Evolutionary conservation across 1,140 invertebrate species (phyloP).

Genomic region (Ostrea edulis): DNA sequence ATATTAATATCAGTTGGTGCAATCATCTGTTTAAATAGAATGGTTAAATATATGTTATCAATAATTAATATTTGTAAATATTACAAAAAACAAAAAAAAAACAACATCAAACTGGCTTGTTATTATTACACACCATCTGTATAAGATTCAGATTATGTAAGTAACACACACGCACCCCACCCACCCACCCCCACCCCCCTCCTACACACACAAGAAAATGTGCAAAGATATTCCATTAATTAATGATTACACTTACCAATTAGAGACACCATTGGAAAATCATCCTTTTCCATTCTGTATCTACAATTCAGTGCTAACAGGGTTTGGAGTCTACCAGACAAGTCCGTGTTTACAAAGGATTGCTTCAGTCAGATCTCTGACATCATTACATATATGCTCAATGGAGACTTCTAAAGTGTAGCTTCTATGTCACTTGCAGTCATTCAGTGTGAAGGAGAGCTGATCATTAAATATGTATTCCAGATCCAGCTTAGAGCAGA

Average conservation of each 20-base stretch:
- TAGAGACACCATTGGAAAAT: slow-evolving; percentile 19
- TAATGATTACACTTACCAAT: slow-evolving; percentile 6
- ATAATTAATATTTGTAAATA: too few species aligned
- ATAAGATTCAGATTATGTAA: too few species aligned
- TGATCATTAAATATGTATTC: slow-evolving; percentile 33
- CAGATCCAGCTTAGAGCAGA: neutral
- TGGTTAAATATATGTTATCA: too few species aligned
- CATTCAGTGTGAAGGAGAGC: slow-evolving; percentile 29
- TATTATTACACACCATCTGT: too few species aligned
- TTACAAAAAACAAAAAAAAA: too few species aligned
- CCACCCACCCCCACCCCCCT: too few species aligned
- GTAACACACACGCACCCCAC: too few species aligned
- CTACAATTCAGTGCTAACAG: neutral
- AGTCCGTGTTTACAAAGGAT: neutral
- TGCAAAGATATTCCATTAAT: neutral
- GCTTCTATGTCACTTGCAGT: slow-evolving; percentile 14
- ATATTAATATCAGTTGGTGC: too few species aligned
- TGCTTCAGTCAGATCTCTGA: neutral
- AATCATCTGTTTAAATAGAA: too few species aligned
- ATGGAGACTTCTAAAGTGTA: slow-evolving; percentile 20
- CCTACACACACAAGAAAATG: too few species aligned
- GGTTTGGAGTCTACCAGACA: neutral
- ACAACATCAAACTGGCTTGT: too few species aligned
- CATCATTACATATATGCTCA: slow-evolving; percentile 26
- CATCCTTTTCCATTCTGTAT: slow-evolving; percentile 2